phyloP scores from a whole-genome alignment of 2,797 vertebrate genomes.

The Paramormyrops hopkinsi region DNA sequence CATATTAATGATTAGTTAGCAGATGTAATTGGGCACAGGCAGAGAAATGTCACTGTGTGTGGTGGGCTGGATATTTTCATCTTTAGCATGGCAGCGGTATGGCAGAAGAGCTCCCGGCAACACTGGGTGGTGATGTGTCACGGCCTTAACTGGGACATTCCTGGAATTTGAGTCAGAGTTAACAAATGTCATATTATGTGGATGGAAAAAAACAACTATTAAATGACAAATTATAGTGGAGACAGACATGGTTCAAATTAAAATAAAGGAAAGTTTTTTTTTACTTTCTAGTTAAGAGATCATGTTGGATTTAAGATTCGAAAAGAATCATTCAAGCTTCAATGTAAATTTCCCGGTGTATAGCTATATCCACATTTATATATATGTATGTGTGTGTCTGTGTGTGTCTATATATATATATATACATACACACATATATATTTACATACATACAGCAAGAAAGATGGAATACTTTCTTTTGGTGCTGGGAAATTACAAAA shows the following conservation, averaged over 20 bases:
- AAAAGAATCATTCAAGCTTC: background rate
- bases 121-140: background rate
- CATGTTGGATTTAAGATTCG: background rate
- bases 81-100: background rate
- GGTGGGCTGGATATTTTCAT: background rate
- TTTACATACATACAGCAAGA: background rate
- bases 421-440: background rate
- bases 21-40: background rate
- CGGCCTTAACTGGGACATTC: background rate
- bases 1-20: background rate
- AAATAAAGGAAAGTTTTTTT: background rate
- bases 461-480: background rate
- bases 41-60: constrained; percentile 3
- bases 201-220: background rate
- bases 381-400: background rate
- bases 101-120: background rate
- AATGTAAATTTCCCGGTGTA: background rate
- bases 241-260: background rate
- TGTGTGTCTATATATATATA: background rate
- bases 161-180: background rate
- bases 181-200: background rate
- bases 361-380: background rate
- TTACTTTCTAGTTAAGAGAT: background rate
- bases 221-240: background rate
- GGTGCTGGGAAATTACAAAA: background rate